These are phyloP conservation scores for Brachionus sp. DNA, from an alignment of 1,140 invertebrate genomes.

Conservation along the genomic window DNA sequence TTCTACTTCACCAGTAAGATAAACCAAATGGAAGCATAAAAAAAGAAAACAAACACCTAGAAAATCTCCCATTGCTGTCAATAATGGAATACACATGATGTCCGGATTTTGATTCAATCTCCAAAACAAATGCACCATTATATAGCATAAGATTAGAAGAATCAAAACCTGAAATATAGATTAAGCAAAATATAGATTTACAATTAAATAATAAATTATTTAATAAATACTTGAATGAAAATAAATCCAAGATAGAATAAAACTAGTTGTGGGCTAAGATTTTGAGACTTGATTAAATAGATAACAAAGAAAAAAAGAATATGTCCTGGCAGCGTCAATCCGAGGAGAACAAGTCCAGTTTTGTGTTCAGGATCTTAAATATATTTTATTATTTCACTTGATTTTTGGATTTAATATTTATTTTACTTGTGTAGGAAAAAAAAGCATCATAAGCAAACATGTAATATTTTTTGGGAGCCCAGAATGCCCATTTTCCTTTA, in stretches of 20 bases:
- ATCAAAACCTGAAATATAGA: slow-evolving; percentile 63
- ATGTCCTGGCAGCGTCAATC: slow-evolving; percentile 86
- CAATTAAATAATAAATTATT: neutral
- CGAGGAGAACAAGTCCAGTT: slow-evolving; percentile 75
- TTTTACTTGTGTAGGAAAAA: neutral
- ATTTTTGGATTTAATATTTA: neutral
- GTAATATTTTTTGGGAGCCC: neutral
- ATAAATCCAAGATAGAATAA: slow-evolving; percentile 73
- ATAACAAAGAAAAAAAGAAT: slow-evolving; percentile 84
- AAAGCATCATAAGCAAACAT: slow-evolving; percentile 3
- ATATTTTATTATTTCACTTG: neutral
- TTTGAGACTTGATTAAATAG: slow-evolving; percentile 65
- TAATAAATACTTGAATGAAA: slow-evolving; percentile 22
- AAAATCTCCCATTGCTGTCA: slow-evolving; percentile 88
- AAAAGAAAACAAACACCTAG: slow-evolving; percentile 68
- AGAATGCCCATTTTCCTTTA: slow-evolving; percentile 49
- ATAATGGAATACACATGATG: slow-evolving; percentile 87
- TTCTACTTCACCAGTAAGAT: slow-evolving; percentile 1
- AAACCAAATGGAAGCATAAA: slow-evolving; percentile 17
- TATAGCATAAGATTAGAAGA: slow-evolving; percentile 67
- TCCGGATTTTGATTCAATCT: slow-evolving; percentile 79
- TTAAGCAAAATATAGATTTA: neutral
- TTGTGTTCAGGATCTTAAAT: slow-evolving; percentile 56
- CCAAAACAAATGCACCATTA: slow-evolving; percentile 84
- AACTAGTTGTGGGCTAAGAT: slow-evolving; percentile 73